Evolutionary conservation across 92 coral and sea anemone species (phyloP).

Genomic region (Actinernus sp.): DNA sequence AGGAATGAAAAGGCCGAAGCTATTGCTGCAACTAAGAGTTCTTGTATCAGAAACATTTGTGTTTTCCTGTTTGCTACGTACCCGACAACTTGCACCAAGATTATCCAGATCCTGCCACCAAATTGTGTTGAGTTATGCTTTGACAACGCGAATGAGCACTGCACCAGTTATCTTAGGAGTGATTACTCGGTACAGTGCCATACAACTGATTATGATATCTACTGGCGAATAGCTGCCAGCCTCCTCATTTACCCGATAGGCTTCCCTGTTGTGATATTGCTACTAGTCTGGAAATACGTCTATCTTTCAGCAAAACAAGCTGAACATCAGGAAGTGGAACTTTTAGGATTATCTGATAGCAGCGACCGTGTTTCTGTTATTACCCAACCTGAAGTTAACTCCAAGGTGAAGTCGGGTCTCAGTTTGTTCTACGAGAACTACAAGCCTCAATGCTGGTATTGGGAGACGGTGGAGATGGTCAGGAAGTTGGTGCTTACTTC

Average conservation of each 20-base stretch:
- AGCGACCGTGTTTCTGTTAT: not conserved
- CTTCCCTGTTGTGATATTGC: constrained; percentile 42
- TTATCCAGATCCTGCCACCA: constrained; percentile 56
- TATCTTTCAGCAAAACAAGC: not conserved
- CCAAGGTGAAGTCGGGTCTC: constrained; percentile 16
- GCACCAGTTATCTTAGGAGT: constrained; percentile 30
- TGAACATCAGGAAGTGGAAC: constrained; percentile 1
- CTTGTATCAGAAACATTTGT: constrained; percentile 37
- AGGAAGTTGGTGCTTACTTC: constrained; percentile 59
- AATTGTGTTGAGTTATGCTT: constrained; percentile 48
- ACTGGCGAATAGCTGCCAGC: constrained; percentile 43
- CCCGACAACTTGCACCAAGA: constrained; percentile 53
- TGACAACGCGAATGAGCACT: constrained; percentile 8
- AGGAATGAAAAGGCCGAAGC: constrained; percentile 4
- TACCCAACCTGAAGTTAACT: not conserved
- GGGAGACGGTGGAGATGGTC: constrained; percentile 67
- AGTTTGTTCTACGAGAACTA: constrained; percentile 69
- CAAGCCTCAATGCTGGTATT: constrained; percentile 61
- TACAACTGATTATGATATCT: constrained; percentile 14
- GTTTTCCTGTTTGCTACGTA: constrained; percentile 58
- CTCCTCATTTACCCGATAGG: constrained; percentile 56
- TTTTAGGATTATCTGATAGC: not conserved
- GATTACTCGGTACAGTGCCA: constrained; percentile 51
- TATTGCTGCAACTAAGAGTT: constrained; percentile 9
- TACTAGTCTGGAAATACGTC: constrained; percentile 53